These are phyloP conservation scores for Austrofundulus limnaeus DNA, from an alignment of 2,113 vertebrate species.

Conservation along the genomic window DNA sequence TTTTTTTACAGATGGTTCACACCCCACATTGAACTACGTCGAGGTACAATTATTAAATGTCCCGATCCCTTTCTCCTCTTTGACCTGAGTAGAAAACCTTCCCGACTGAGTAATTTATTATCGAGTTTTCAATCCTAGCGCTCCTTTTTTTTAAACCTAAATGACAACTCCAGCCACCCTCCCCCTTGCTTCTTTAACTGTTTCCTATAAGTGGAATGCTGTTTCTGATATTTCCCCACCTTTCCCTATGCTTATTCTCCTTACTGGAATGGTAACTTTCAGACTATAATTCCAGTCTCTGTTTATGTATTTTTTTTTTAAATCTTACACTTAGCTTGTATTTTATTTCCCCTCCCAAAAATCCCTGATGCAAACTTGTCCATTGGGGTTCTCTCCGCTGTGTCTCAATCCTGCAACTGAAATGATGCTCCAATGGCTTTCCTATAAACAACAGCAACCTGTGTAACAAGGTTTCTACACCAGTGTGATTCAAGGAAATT, in stretches of 20 bases:
- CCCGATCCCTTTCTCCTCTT: conserved; percentile 63
- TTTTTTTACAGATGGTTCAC: conserved; percentile 83
- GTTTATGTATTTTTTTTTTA: conserved; percentile 43
- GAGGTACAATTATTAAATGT: conserved; percentile 83
- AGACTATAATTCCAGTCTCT: conserved; percentile 64
- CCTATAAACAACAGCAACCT: conserved; percentile 57
- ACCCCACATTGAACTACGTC: conserved; percentile 74
- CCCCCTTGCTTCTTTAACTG: conserved; percentile 74
- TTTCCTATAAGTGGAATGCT: conserved; percentile 72
- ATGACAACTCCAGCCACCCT: conserved; percentile 61
- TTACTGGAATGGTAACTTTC: conserved; percentile 72
- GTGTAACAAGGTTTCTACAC: conserved; percentile 55
- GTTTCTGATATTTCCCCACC: conserved; percentile 62
- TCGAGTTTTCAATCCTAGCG: conserved; percentile 65
- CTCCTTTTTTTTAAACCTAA: conserved; percentile 60
- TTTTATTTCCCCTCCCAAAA: conserved; percentile 60
- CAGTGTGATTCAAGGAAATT: conserved; percentile 54
- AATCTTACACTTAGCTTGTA: conserved; percentile 60
- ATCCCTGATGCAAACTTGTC: conserved; percentile 72
- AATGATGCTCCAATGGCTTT: conserved; percentile 65
- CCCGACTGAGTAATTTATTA: conserved; percentile 74
- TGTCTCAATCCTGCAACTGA: conserved; percentile 65
- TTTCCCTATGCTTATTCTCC: conserved; percentile 64
- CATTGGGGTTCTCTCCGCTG: conserved; percentile 74
- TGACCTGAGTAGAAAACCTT: conserved; percentile 74